A percentile compares a stretch with the other conserved stretches of the same genome.
phyloP scores from a whole-genome alignment of 37 sponge, comb jelly and placozoan species.

The Halichondria panicea region DNA sequence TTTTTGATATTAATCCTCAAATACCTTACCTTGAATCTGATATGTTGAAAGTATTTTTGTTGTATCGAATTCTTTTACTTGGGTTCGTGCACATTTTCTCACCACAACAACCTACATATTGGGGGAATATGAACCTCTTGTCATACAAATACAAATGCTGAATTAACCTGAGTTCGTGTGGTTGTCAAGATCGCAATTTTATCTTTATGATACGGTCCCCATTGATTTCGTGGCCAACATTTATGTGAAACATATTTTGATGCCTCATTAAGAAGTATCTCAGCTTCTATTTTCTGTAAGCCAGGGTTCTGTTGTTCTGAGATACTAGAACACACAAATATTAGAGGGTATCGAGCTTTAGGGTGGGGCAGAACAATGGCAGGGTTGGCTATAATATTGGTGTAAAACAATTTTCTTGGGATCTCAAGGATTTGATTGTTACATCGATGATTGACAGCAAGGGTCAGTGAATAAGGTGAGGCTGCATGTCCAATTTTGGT shows the following conservation, averaged over 20 bases:
- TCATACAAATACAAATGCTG: background rate
- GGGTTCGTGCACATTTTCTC: conserved; percentile 4
- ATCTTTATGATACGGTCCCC: background rate
- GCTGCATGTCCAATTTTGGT: background rate
- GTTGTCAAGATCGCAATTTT: conserved; percentile 3
- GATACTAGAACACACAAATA: conserved; percentile 57
- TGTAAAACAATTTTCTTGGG: conserved; percentile 57
- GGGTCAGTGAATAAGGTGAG: background rate
- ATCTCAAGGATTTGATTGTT: conserved; percentile 48
- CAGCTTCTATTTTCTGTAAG: conserved; percentile 10
- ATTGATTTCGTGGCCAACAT: conserved; percentile 21
- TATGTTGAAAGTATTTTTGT: conserved; percentile 26
- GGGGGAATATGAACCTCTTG: background rate
- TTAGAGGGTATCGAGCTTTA: conserved; percentile 29
- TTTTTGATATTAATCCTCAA: background rate
- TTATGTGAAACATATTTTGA: background rate
- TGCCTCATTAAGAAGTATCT: conserved; percentile 8
- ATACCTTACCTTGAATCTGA: conserved; percentile 44
- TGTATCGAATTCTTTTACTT: background rate
- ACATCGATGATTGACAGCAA: conserved; percentile 62
- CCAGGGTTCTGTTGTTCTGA: background rate
- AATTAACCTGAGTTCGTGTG: conserved; percentile 22
- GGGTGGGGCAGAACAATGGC: conserved; percentile 27
- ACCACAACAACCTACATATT: background rate
- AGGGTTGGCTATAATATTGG: background rate